These are phyloP conservation scores for Cactoblastis cactorum DNA, from an alignment of 2,888 invertebrate species.

Conservation along the genomic window DNA sequence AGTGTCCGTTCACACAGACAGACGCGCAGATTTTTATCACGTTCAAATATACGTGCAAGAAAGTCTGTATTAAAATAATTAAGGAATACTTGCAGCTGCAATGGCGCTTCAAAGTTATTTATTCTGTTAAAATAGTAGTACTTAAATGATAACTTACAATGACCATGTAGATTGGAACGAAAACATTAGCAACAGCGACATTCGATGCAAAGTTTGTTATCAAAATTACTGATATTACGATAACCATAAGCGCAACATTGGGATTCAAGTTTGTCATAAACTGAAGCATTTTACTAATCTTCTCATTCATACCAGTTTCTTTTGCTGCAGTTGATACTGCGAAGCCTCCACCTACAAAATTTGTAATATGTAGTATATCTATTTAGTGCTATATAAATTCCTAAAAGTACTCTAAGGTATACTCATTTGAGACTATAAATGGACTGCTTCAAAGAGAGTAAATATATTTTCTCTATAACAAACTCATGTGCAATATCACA, in stretches of 20 bases:
- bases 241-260: constrained; percentile 36
- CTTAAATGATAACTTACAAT: constrained; percentile 44
- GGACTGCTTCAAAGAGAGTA: too few species aligned
- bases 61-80: too few species aligned
- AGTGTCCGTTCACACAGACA: too few species aligned
- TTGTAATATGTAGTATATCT: not conserved
- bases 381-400: not conserved
- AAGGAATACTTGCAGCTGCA: too few species aligned
- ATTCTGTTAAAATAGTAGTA: too few species aligned
- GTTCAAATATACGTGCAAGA: too few species aligned
- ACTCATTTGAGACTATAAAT: too few species aligned
- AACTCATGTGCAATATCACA: too few species aligned
- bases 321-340: constrained; percentile 55
- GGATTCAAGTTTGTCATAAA: constrained; percentile 37
- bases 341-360: constrained; percentile 51
- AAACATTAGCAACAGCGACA: constrained; percentile 52
- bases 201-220: constrained; percentile 65
- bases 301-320: constrained; percentile 45
- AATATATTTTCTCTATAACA: too few species aligned
- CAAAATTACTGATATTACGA: constrained; percentile 47
- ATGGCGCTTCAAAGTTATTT: too few species aligned
- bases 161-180: constrained; percentile 55
- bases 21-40: too few species aligned
- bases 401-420: too few species aligned
- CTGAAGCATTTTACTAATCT: constrained; percentile 41